These are phyloP conservation scores for Slavum lentiscoides DNA, from an alignment of 2,888 invertebrate genomes.

Conservation along the genomic window DNA sequence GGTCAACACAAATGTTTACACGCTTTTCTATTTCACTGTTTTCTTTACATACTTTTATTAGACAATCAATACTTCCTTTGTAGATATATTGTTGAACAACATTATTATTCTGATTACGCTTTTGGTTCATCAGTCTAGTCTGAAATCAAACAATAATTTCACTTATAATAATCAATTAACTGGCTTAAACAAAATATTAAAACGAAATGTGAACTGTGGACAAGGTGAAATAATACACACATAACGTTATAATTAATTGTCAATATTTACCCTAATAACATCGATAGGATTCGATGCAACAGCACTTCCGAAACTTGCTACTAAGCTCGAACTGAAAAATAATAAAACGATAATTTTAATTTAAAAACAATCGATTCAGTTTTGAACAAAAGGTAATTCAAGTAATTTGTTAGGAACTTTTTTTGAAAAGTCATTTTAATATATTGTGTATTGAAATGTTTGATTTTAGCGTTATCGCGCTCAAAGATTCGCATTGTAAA, in stretches of 20 bases:
- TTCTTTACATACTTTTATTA: conserved; percentile 67
- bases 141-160: conserved; percentile 7
- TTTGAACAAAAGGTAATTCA: neutral
- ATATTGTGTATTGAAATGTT: no score
- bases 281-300: conserved; percentile 93
- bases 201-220: neutral
- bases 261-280: conserved; percentile 68
- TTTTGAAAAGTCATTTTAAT: neutral
- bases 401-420: neutral
- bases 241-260: neutral
- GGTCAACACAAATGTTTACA: conserved; percentile 54
- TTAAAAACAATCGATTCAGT: neutral
- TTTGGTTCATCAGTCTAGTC: conserved; percentile 95
- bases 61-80: conserved; percentile 80
- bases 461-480: no score
- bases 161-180: conserved; percentile 35
- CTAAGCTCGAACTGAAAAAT: conserved; percentile 76
- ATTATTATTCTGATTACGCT: conserved; percentile 65
- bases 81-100: conserved; percentile 67
- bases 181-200: neutral
- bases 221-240: neutral
- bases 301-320: conserved; percentile 90
- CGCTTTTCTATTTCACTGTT: neutral
- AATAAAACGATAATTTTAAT: conserved; percentile 36
- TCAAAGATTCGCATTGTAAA: no score